Base-by-base conservation (phyloP, 2,113 vertebrate species). In the Neogale vison region DNA sequence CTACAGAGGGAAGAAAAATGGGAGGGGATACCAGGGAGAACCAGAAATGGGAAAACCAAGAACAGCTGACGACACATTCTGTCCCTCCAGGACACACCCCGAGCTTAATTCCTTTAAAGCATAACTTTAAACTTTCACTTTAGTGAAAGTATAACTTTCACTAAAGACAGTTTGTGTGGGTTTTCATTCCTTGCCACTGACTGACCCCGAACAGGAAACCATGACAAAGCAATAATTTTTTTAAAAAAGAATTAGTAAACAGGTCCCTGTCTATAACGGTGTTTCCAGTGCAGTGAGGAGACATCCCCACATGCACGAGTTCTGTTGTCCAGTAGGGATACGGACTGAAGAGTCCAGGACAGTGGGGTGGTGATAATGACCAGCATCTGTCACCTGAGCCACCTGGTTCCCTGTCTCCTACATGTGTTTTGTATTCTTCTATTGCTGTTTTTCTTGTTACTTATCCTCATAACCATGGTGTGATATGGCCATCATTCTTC, bases 51-150 rank as follows among this genome's bases (percentile, higher is more conserved):
- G 42, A 85, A 21, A 31, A 11, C 3, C 50, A 29, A 7, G 79
- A 61, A 59, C 21, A 45, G 52, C 45, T 21, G 52, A 23, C 1
- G 0, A 24, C 9, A 57, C 1, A 34, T 14, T 17, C n/a, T 1
- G 2, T 83, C 67, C 36, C 47, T 17, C 42, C 20, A 79, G 50
- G 13, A 52, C 6, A 10, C 20, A 6, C 42, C 52, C 55, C 7
- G 10, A 67, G 15, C 36, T 4, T 17, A 72, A 42, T 3, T 17
- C 26, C 15, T 55, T 55, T 55, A 55, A 55, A 55, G 52, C 52
- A 55, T 55, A 55, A 55, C 52, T 55, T 52, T 55, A 55, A 18
- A 55, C 52, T 55, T 52, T 52, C 52, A 52, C 15, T 52, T 52
- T 52, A 52, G 15, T 52, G 52, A 52, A 17, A 52, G 50, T 15